Evolutionary conservation across 2,888 invertebrate genomes (phyloP).

Genomic region (Linyphia triangularis): DNA sequence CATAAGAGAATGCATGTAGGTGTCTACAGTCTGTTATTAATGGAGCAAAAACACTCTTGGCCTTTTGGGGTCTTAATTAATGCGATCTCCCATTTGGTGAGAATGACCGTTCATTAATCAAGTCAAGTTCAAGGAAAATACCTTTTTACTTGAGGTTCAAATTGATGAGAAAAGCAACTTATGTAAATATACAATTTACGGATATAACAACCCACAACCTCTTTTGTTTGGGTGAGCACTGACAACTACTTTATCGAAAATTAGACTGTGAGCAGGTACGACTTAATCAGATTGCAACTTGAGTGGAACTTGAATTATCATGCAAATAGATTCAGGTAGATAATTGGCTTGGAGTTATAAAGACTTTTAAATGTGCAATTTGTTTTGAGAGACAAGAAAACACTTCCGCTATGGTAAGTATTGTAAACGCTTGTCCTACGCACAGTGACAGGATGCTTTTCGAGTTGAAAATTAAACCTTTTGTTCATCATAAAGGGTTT

Average conservation of each 20-base stretch:
- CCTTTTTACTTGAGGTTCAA: neutral
- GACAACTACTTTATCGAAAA: neutral
- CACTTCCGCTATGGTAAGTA: neutral
- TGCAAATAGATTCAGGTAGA: neutral
- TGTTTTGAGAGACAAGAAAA: neutral
- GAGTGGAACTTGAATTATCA: neutral
- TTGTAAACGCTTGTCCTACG: neutral
- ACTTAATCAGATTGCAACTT: neutral
- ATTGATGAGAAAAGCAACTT: neutral
- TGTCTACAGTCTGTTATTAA: constrained; percentile 48
- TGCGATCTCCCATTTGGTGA: neutral
- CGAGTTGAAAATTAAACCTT: neutral
- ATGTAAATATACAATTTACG: neutral
- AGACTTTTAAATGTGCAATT: neutral
- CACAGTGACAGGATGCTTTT: neutral
- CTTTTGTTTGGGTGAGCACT: neutral
- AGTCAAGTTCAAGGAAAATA: neutral
- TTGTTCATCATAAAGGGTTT: neutral
- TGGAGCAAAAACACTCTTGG: constrained; percentile 17
- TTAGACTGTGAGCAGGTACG: neutral
- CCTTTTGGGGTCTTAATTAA: constrained; percentile 46
- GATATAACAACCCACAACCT: neutral
- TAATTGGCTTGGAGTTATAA: neutral
- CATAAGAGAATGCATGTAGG: constrained; percentile 14
- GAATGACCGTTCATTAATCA: constrained; percentile 34